Evolutionary conservation across 2,113 vertebrate species (phyloP), one percentile per base, ranked within the genome.

Genomic region (Proteles cristata): DNA sequence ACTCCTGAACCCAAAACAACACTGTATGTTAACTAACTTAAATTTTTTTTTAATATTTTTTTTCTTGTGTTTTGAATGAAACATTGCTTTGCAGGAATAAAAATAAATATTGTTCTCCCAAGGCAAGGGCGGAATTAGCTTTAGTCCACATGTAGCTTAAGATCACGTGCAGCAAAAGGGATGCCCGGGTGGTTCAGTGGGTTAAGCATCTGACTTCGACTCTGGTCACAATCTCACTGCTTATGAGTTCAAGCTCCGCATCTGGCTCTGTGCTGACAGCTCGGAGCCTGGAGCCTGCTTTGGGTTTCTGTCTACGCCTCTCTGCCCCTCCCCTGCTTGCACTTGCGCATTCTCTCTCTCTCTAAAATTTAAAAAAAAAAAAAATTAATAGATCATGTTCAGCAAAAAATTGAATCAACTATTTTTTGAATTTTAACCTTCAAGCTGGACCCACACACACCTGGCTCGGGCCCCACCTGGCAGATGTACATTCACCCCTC

Each of bases 401-500:
- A 35, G 33, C 39, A 63, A 48, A 12, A 65, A 31, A 14, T 4
- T 31, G 39, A 85, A 63, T 66, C 17, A 71, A 66, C n/a, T 19
- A 0, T 43, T 39, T 43, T 48, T 55, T 65, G 53, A 48, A 66
- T 65, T 74, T 82, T 83, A 39, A 69, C 19, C 63, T 65, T 87
- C 82, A 50, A 19, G 16, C 12, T 17, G 14, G 66, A 35, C 16
- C 48, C 68, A 10, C 28, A 33, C 43, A 81, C 12, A 16, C 45
- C 35, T 26, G 14, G 4, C 26, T 31, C 39, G 21, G 68, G 48
- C 8, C 53, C 66, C 33, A 2, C 6, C 19, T 4, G 4, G 33
- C 9, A 76, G 53, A 19, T 15, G 5, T 16, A 0, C 1, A 4
- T 8, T n/a, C 31, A 14, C 5, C 1, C 19, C 3, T 11, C 61